Evolutionary conservation across 1,140 invertebrate species (phyloP).

Genomic region (Drosophila pseudoananassae): DNA sequence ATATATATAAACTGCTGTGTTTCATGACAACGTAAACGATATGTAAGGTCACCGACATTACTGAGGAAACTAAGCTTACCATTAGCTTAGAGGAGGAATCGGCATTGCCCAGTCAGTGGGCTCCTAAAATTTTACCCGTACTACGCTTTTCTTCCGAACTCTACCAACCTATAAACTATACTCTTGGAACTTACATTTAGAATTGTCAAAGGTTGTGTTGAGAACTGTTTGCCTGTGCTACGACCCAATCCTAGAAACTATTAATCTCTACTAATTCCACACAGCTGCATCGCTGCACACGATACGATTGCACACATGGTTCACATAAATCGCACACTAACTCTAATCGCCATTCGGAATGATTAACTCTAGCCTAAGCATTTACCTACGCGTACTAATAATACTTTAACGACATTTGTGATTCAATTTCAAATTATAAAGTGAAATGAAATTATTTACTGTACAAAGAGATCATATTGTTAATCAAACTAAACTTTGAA

Average conservation of each 20-base stretch:
- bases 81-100: conserved; percentile 43
- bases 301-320: conserved; percentile 8
- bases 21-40: conserved; percentile 82
- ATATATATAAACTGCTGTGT: conserved; percentile 76
- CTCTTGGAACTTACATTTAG: conserved; percentile 41
- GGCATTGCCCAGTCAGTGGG: conserved; percentile 9
- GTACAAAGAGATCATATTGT: conserved; percentile 36
- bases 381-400: conserved; percentile 47
- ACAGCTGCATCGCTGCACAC: conserved; percentile 54
- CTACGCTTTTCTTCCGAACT: conserved; percentile 61
- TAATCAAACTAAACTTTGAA: conserved; percentile 66
- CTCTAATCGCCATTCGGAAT: conserved; percentile 39
- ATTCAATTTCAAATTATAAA: conserved; percentile 76
- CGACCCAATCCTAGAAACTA: conserved; percentile 38
- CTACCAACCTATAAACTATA: conserved; percentile 31
- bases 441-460: conserved; percentile 54
- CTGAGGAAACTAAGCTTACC: conserved; percentile 24
- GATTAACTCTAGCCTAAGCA: conserved; percentile 63
- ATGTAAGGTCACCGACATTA: conserved; percentile 45
- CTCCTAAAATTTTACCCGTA: conserved; percentile 32
- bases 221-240: conserved; percentile 72
- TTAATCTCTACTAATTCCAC: conserved; percentile 23
- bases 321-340: conserved; percentile 46
- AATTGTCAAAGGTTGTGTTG: conserved; percentile 67
- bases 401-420: conserved; percentile 75